Evolutionary conservation across 2,888 invertebrate species (phyloP).

Genomic region (Hyles lineata): DNA sequence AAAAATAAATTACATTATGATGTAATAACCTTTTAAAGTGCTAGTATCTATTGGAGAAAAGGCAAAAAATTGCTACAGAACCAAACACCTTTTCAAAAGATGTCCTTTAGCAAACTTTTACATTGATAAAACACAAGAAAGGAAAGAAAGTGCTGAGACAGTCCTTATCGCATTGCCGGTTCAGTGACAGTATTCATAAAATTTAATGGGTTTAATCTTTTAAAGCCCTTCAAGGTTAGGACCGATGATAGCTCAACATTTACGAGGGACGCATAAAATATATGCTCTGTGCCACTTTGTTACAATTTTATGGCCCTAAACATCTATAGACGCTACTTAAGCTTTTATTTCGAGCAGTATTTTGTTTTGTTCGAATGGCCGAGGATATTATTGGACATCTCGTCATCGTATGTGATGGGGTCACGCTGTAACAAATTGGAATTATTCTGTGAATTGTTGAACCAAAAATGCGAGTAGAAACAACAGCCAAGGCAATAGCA

Average conservation of each 20-base stretch:
- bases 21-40: too few species aligned
- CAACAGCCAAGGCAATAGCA: too few species aligned
- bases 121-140: constrained; percentile 30
- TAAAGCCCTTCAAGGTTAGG: constrained; percentile 70
- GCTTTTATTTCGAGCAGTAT: constrained; percentile 39
- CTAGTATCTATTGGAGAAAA: too few species aligned
- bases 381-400: neutral
- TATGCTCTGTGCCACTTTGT: constrained; percentile 57
- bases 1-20: too few species aligned
- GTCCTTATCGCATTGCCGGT: constrained; percentile 65
- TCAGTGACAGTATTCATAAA: constrained; percentile 74
- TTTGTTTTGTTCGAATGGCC: neutral
- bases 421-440: too few species aligned
- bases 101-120: neutral
- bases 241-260: constrained; percentile 66
- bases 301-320: constrained; percentile 45
- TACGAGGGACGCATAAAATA: constrained; percentile 69
- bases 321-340: constrained; percentile 33
- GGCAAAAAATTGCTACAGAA: neutral
- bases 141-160: constrained; percentile 57
- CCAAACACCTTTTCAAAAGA: neutral
- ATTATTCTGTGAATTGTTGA: too few species aligned
- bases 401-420: neutral
- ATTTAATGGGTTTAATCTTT: constrained; percentile 78
- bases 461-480: too few species aligned